Conservation (phyloP, 2,888 invertebrate genomes). For the Lamellibrachia columna region DNA sequence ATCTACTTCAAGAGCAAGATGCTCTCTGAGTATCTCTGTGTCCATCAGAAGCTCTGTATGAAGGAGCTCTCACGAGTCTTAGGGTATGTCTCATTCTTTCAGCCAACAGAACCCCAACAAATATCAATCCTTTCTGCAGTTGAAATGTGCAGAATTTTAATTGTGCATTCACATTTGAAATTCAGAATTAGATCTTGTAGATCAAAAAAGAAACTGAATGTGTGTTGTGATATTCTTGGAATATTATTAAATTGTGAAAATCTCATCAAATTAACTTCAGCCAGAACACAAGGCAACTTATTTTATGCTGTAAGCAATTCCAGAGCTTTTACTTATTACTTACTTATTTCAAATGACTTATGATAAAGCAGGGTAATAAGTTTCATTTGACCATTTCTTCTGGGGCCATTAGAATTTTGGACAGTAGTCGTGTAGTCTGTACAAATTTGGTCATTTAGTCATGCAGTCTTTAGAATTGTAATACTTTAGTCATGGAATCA, state of each 20-base stretch:
- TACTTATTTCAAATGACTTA: background rate
- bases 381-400: background rate
- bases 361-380: background rate
- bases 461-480: background rate
- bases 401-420: too few species aligned
- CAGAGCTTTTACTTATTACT: background rate
- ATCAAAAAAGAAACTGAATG: too few species aligned
- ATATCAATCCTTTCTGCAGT: background rate
- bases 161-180: background rate
- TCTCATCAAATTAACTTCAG: too few species aligned
- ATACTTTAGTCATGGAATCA: background rate
- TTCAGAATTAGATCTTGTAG: too few species aligned
- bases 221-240: too few species aligned
- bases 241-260: too few species aligned
- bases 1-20: constrained; percentile 86
- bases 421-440: background rate
- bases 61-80: constrained; percentile 56
- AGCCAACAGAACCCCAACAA: constrained; percentile 57
- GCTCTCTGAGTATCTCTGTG: constrained; percentile 73
- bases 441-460: background rate
- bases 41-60: constrained; percentile 50
- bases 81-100: constrained; percentile 67
- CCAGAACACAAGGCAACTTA: too few species aligned
- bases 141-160: background rate
- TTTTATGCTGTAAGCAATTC: background rate